Conservation (phyloP, 2,888 invertebrate species). For the Molorchus minor region DNA sequence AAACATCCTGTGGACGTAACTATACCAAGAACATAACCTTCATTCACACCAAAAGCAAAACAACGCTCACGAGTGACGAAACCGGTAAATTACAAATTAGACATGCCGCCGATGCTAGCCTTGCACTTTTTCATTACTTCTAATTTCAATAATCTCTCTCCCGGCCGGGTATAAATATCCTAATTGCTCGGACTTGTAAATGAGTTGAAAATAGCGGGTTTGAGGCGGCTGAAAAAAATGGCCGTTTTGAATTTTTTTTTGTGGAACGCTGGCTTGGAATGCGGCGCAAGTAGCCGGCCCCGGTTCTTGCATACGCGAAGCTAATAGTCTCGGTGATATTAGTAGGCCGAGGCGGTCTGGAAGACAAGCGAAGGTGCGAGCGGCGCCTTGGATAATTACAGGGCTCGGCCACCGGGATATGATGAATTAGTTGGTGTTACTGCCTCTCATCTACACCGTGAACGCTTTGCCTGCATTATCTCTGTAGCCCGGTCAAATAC, state of each 20-base stretch:
- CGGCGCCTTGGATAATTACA: conserved; percentile 61
- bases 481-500: neutral
- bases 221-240: conserved; percentile 12
- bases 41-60: too few species aligned
- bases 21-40: too few species aligned
- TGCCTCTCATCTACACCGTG: conserved; percentile 46
- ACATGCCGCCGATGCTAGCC: conserved; percentile 1
- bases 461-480: conserved; percentile 26
- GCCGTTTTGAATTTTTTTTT: conserved; percentile 11
- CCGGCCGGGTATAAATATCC: conserved; percentile 25
- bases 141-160: conserved; percentile 29
- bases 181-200: conserved; percentile 36
- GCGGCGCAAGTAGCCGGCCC: conserved; percentile 9
- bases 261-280: conserved; percentile 17
- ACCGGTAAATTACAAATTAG: conserved; percentile 8
- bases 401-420: conserved; percentile 59
- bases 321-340: conserved; percentile 52
- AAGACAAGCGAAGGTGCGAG: conserved; percentile 56
- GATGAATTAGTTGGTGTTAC: conserved; percentile 61
- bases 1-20: too few species aligned
- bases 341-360: conserved; percentile 49
- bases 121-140: conserved; percentile 8
- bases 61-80: too few species aligned
- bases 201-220: conserved; percentile 34
- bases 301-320: conserved; percentile 32